phyloP scores from a whole-genome alignment of 1,140 invertebrate species.

The Paramacrobiotus metropolitanus region DNA sequence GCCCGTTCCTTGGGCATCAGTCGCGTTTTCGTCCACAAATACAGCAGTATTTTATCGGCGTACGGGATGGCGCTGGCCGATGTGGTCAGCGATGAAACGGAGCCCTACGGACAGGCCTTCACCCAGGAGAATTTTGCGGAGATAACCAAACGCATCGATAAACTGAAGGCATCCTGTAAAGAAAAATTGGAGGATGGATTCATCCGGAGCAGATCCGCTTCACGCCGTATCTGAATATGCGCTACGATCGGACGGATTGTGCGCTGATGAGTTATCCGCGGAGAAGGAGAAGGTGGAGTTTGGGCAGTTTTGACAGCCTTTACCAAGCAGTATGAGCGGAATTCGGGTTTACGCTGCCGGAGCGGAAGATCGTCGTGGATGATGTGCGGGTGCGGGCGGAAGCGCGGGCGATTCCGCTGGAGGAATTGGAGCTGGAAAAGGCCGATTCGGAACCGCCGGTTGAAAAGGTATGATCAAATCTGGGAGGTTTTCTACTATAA shows the following conservation, averaged over 20 bases:
- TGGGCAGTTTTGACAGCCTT: constrained; percentile 50
- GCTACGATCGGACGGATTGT: constrained; percentile 87
- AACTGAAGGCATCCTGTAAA: constrained; percentile 34
- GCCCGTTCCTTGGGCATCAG: constrained; percentile 68
- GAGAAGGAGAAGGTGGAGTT: constrained; percentile 21
- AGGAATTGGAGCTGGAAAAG: constrained; percentile 9
- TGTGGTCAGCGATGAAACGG: constrained; percentile 80
- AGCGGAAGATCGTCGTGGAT: constrained; percentile 61
- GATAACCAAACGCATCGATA: constrained; percentile 40
- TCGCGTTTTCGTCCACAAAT: constrained; percentile 64
- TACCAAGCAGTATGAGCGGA: constrained; percentile 46
- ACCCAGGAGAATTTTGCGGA: constrained; percentile 31
- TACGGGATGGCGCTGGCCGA: constrained; percentile 95
- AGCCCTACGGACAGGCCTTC: constrained; percentile 53
- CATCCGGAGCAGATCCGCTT: constrained; percentile 32
- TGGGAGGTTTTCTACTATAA: no score
- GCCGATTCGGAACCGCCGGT: constrained; percentile 8
- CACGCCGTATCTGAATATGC: constrained; percentile 64
- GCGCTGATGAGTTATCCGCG: constrained; percentile 56
- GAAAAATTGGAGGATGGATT: constrained; percentile 55
- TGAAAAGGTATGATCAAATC: constrained; percentile 9
- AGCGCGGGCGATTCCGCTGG: constrained; percentile 32
- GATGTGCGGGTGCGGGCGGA: constrained; percentile 70
- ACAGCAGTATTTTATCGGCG: constrained; percentile 60
- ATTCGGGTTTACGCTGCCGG: constrained; percentile 73